Conservation (phyloP, 30 jellyfish, hydroid and myxozoan genomes). For the Hydra vulgaris region DNA sequence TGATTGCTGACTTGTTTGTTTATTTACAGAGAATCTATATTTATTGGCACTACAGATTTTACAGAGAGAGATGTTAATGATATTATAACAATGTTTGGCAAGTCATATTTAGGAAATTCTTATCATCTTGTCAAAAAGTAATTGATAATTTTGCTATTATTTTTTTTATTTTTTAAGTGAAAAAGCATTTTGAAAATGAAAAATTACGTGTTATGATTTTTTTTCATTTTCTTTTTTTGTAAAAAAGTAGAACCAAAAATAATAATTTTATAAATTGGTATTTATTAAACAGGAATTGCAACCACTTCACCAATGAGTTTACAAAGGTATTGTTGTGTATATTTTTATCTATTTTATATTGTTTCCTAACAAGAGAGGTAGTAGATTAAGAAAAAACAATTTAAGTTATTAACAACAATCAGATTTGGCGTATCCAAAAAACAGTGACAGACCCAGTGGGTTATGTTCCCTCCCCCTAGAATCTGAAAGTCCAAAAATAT, state of each 20-base stretch:
- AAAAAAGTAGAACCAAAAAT: neutral
- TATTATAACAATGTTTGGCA: constrained; percentile 55
- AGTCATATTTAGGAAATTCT: constrained; percentile 63
- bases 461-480: too few relatives aligned
- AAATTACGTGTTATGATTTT: too few relatives aligned
- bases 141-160: neutral
- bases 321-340: constrained; percentile 36
- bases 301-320: constrained; percentile 83
- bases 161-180: neutral
- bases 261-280: too few relatives aligned
- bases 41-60: constrained; percentile 70
- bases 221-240: too few relatives aligned
- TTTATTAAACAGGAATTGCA: constrained; percentile 61
- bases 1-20: too few relatives aligned
- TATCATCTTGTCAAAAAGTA: constrained; percentile 86
- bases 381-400: too few relatives aligned
- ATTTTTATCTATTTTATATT: too few relatives aligned
- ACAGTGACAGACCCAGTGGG: too few relatives aligned
- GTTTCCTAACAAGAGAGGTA: too few relatives aligned
- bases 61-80: constrained; percentile 51
- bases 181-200: neutral
- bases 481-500: too few relatives aligned
- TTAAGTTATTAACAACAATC: too few relatives aligned
- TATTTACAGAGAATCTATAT: constrained; percentile 57
- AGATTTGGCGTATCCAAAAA: too few relatives aligned